Conservation (phyloP, 2,797 vertebrate genomes). For the Simalia tracyae region DNA sequence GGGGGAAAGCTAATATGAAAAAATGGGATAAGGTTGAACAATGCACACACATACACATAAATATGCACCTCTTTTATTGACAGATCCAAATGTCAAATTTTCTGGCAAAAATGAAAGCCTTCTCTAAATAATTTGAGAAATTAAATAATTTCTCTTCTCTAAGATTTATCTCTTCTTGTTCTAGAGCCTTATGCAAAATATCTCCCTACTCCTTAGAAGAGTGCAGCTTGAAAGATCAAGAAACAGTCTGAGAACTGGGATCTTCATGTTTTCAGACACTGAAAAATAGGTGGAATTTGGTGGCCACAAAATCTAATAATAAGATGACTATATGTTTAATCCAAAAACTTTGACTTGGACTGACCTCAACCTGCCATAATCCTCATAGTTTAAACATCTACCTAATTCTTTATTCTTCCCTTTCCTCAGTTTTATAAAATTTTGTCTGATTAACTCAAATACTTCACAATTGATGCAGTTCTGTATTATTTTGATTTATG, state of each 20-base stretch:
- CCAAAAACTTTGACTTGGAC: not conserved
- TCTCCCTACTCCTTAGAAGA: not conserved
- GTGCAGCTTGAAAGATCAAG: not conserved
- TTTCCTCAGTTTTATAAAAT: not conserved
- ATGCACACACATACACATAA: not conserved
- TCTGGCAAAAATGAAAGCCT: not conserved
- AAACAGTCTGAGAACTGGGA: not conserved
- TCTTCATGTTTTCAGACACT: not conserved
- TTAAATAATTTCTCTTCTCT: slow-evolving; percentile 14
- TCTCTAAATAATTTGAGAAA: slow-evolving; percentile 9
- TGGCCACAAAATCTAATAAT: not conserved
- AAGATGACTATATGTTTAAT: not conserved
- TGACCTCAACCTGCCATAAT: not conserved
- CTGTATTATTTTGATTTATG: not conserved
- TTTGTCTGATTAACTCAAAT: not conserved
- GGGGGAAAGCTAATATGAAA: not conserved
- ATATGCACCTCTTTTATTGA: not conserved
- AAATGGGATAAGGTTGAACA: not conserved
- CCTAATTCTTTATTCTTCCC: not conserved
- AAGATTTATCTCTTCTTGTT: slow-evolving; percentile 1
- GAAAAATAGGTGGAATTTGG: not conserved
- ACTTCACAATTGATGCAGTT: not conserved
- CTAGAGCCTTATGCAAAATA: slow-evolving; percentile 28
- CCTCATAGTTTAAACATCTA: not conserved
- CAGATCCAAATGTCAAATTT: not conserved